A percentile compares a stretch with the other conserved stretches of the same genome.
Evolutionary conservation across 2,113 vertebrate species (phyloP).

Genomic region (Anguilla japonica): DNA sequence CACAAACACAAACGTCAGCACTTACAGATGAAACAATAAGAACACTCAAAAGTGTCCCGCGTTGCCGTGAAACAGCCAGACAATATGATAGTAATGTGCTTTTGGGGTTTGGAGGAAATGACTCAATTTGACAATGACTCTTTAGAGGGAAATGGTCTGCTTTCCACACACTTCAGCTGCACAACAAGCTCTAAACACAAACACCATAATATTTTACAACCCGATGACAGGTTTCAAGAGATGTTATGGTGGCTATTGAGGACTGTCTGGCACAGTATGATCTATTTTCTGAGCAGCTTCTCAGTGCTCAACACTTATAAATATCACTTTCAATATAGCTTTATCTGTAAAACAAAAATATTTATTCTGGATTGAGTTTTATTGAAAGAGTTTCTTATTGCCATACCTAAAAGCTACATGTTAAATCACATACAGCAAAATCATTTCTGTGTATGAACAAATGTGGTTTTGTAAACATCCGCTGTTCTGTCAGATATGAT

Average conservation of each 20-base stretch:
- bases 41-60: slow-evolving; percentile 1
- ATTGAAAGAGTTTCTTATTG: not conserved
- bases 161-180: slow-evolving; percentile 4
- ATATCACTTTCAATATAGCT: too few relatives aligned
- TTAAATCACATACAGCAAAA: too few relatives aligned
- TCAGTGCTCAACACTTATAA: not conserved
- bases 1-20: not conserved
- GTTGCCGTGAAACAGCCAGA: not conserved
- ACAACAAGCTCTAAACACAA: not conserved
- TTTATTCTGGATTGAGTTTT: not conserved
- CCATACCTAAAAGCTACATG: too few relatives aligned
- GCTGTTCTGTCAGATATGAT: too few relatives aligned
- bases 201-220: slow-evolving; percentile 15
- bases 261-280: not conserved
- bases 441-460: too few relatives aligned
- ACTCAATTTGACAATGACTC: slow-evolving; percentile 19
- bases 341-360: not conserved
- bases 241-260: not conserved
- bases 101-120: slow-evolving; percentile 3
- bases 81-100: slow-evolving; percentile 1
- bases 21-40: not conserved
- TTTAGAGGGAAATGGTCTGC: slow-evolving; percentile 15
- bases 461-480: too few relatives aligned
- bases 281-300: not conserved
- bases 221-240: not conserved